Evolutionary conservation across 2,113 vertebrate genomes (phyloP), one percentile per base, ranked within the genome.

Genomic region (Beaufortia kweichowensis): DNA sequence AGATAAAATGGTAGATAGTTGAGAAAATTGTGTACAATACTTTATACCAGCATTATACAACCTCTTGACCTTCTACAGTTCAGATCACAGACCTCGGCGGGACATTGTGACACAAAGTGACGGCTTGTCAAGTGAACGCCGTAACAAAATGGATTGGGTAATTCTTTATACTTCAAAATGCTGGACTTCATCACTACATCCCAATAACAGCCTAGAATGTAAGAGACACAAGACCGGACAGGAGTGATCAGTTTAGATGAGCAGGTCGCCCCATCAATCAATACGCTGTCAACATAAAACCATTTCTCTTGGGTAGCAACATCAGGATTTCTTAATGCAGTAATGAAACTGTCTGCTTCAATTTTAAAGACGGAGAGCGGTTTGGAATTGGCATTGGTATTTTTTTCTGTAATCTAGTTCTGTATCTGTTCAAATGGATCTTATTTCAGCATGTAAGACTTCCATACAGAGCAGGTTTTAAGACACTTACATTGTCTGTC

Each of bases 401-500:
- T n/a, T 41, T 11, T 48, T 14, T 53, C 6, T 53, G 48, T 53
- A 53, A 53, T 21, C 19, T 53, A 53, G 48, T 21, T n/a, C 48
- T n/a, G 7, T 8, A 8, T 39, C n/a, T n/a, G n/a, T n/a, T 46
- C 10, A 46, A 46, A 46, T 46, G 2, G 33, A 35, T 35, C 14
- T 46, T 17, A 4, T 46, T 14, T 46, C 14, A 14, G 5, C 12
- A 17, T 4, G 14, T 17, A 14, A 46, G 43, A 46, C 43, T 15
- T 15, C 14, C 15, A 17, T 46, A 46, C 12, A 46, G 43, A 46
- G 15, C 43, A 46, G 43, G 35, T 46, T 39, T 59, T 12, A 62
- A 12, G 21, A 10, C 19, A 35, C 68, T 50, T 78, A 50, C 39
- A 15, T 78, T 55, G 23, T 98, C 95, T 79, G 96, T 93, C 39